Evolutionary conservation across 2,797 vertebrate genomes (phyloP).

Genomic region (Ctenochaetus hawaiiensis): DNA sequence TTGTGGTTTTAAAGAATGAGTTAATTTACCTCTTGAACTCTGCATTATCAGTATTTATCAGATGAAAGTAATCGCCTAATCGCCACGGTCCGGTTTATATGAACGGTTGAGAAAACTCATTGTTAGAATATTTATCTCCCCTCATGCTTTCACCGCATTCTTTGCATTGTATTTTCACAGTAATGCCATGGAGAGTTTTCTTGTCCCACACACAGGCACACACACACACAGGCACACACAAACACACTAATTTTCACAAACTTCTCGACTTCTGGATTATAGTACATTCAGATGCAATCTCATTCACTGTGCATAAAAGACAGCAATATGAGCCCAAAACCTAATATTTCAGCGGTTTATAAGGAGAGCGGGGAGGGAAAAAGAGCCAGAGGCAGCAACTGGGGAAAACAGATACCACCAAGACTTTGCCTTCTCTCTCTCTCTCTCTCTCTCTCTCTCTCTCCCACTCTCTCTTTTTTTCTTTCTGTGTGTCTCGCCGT

Average conservation of each 20-base stretch:
- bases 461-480: conserved; percentile 35
- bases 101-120: conserved; percentile 27
- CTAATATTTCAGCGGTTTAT: conserved; percentile 78
- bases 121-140: conserved; percentile 40
- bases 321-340: conserved; percentile 75
- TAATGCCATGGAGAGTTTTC: conserved; percentile 40
- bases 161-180: conserved; percentile 46
- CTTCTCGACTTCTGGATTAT: conserved; percentile 60
- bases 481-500: conserved; percentile 38
- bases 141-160: conserved; percentile 15
- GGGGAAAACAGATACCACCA: conserved; percentile 76
- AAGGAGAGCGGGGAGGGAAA: conserved; percentile 60
- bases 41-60: conserved; percentile 44
- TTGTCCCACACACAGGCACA: conserved; percentile 35
- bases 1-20: conserved; percentile 29
- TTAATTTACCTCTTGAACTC: conserved; percentile 54
- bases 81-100: conserved; percentile 25
- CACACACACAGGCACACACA: conserved; percentile 20
- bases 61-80: conserved; percentile 36
- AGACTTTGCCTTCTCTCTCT: conserved; percentile 49
- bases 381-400: conserved; percentile 77
- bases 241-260: conserved; percentile 34
- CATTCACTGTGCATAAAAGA: conserved; percentile 69
- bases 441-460: conserved; percentile 3
- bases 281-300: conserved; percentile 75